These are phyloP conservation scores for Sinocyclocheilus anophthalmus DNA, from an alignment of 2,113 vertebrate species.

Conservation along the genomic window DNA sequence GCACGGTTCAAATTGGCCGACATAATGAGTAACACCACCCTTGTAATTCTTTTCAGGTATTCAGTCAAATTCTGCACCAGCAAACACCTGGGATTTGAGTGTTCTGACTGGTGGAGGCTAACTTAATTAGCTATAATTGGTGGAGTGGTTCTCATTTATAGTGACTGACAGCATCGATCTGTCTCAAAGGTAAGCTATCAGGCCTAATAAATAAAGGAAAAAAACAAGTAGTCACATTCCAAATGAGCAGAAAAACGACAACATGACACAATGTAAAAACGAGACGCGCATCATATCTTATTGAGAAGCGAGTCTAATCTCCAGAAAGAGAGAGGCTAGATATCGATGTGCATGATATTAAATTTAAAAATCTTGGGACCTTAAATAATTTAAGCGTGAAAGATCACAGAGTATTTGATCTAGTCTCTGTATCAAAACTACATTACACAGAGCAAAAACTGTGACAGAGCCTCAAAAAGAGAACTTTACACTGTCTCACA, in stretches of 20 bases:
- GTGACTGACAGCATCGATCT: slow-evolving; percentile 59
- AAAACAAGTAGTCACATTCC: slow-evolving; percentile 57
- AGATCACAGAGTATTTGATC: slow-evolving; percentile 53
- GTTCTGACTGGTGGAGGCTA: slow-evolving; percentile 53
- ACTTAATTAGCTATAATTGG: slow-evolving; percentile 62
- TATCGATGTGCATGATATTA: slow-evolving; percentile 46
- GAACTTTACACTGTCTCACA: slow-evolving; percentile 34
- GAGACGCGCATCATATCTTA: slow-evolving; percentile 22
- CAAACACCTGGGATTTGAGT: slow-evolving; percentile 42
- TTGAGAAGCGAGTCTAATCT: slow-evolving; percentile 28
- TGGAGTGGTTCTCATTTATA: slow-evolving; percentile 61
- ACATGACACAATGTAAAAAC: slow-evolving; percentile 44
- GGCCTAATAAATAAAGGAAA: slow-evolving; percentile 52
- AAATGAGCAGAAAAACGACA: slow-evolving; percentile 45
- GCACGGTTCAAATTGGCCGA: neutral
- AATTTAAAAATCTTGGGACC: slow-evolving; percentile 47
- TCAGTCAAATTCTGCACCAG: slow-evolving; percentile 23
- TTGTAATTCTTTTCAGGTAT: slow-evolving; percentile 37
- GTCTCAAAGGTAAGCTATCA: slow-evolving; percentile 56
- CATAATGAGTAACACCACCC: slow-evolving; percentile 1
- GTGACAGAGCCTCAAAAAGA: slow-evolving; percentile 46
- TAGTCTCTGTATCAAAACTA: slow-evolving; percentile 49
- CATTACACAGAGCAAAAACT: slow-evolving; percentile 49
- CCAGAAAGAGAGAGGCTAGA: slow-evolving; percentile 40
- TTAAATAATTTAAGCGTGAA: slow-evolving; percentile 53